A percentile compares a stretch with the other conserved stretches of the same genome.
Conservation (phyloP, 2,888 invertebrate genomes). For the Drosophila formosana region DNA sequence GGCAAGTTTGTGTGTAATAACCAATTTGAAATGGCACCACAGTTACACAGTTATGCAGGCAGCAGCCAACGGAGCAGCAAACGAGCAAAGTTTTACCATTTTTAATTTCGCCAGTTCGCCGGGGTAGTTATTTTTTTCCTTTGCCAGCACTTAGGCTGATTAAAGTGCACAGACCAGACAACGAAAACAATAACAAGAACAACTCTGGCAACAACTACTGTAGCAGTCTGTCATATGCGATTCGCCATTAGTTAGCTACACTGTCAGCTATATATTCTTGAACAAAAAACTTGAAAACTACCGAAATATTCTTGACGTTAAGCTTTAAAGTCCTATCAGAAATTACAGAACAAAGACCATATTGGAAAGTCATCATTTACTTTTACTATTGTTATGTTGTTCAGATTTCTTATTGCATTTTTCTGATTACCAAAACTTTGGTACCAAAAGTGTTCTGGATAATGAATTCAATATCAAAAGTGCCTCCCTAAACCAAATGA, state of each 20-base stretch:
- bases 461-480: not conserved
- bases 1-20: slow-evolving; percentile 61
- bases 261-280: slow-evolving; percentile 46
- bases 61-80: slow-evolving; percentile 50
- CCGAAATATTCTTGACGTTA: not conserved
- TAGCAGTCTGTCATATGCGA: slow-evolving; percentile 48
- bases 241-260: slow-evolving; percentile 58
- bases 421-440: not conserved
- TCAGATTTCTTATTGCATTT: too few species aligned
- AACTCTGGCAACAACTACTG: slow-evolving; percentile 37
- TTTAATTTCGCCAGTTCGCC: slow-evolving; percentile 58
- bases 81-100: slow-evolving; percentile 69
- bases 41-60: slow-evolving; percentile 29
- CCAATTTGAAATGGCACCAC: slow-evolving; percentile 73
- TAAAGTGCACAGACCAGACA: slow-evolving; percentile 70
- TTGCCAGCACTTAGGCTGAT: slow-evolving; percentile 74
- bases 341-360: too few species aligned
- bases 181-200: slow-evolving; percentile 32
- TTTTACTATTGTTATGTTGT: too few species aligned
- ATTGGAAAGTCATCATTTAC: too few species aligned
- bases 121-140: slow-evolving; percentile 17
- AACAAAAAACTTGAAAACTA: slow-evolving; percentile 1
- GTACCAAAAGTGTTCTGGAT: not conserved
- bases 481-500: not conserved
- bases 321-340: too few species aligned